Percentiles rank a stretch among this genome's conserved stretches.
Conservation (phyloP, 2,797 vertebrate genomes). For the Paratrypauchen microcephalus region DNA sequence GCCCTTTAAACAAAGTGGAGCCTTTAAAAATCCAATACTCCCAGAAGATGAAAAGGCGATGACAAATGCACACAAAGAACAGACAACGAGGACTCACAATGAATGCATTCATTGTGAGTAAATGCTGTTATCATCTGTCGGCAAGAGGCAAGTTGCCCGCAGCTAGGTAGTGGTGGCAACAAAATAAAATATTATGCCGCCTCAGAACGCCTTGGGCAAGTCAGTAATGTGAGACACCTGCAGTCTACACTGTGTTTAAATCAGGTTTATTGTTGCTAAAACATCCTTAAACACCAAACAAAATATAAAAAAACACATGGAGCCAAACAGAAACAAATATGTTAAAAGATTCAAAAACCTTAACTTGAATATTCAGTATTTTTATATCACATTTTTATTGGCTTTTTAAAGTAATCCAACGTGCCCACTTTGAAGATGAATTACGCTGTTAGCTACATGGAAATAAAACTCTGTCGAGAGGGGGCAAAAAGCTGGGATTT, state of each 20-base stretch:
- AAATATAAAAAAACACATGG: neutral
- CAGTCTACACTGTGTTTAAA: conserved; percentile 33
- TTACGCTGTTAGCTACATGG: neutral
- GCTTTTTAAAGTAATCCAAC: conserved; percentile 2
- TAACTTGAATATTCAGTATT: neutral
- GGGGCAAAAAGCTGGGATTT: neutral
- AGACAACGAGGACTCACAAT: conserved; percentile 17
- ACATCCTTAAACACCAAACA: neutral
- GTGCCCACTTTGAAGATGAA: conserved; percentile 1
- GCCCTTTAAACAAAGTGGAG: conserved; percentile 8
- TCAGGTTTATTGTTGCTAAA: conserved; percentile 41
- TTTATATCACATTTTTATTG: neutral
- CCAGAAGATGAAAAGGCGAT: conserved; percentile 29
- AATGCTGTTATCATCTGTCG: conserved; percentile 60
- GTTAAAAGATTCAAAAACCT: neutral
- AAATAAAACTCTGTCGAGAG: neutral
- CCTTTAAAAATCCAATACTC: conserved; percentile 45
- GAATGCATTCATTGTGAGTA: conserved; percentile 50
- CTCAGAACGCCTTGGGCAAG: conserved; percentile 45
- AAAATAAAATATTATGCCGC: conserved; percentile 50
- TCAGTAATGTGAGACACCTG: conserved; percentile 25
- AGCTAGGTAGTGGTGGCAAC: conserved; percentile 50
- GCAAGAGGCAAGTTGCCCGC: conserved; percentile 43
- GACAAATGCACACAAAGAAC: conserved; percentile 28
- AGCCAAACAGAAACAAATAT: neutral